phyloP scores from a whole-genome alignment of 1,140 invertebrate genomes.

The Cotesia typhae region DNA sequence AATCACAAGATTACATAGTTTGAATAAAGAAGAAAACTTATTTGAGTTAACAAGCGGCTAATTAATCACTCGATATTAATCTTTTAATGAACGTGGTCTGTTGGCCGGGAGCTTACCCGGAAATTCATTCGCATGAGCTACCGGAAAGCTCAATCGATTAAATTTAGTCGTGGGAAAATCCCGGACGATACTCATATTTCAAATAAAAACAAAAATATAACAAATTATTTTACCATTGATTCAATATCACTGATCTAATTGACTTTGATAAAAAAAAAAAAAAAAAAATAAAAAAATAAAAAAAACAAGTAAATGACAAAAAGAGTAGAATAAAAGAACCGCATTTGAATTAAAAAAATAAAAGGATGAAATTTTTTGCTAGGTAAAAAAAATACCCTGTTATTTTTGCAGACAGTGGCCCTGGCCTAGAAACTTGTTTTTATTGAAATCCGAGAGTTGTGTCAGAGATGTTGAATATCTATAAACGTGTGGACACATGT shows the following conservation, averaged over 20 bases:
- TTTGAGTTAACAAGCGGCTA: not conserved
- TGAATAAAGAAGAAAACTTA: not conserved
- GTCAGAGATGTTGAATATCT: conserved; percentile 11
- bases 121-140: conserved; percentile 11
- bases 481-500: conserved; percentile 5
- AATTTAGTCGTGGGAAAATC: conserved; percentile 6
- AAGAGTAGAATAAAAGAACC: too few relatives aligned
- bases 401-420: conserved; percentile 30
- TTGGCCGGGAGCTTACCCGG: conserved; percentile 2
- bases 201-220: too few relatives aligned
- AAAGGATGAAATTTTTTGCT: conserved; percentile 1
- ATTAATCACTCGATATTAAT: not conserved
- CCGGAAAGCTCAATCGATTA: conserved; percentile 10
- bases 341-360: too few relatives aligned
- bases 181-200: conserved; percentile 1
- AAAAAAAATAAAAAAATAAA: not conserved
- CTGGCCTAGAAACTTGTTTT: conserved; percentile 41
- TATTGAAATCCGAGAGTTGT: conserved; percentile 36
- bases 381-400: not conserved
- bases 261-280: not conserved
- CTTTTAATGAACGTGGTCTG: not conserved
- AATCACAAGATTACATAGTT: too few relatives aligned
- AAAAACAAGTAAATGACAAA: not conserved
- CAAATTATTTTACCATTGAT: not conserved
- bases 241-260: not conserved